Evolutionary conservation across 1,140 invertebrate species (phyloP), one percentile per base, ranked within the genome.

Genomic region (Rhizoglyphus robini): DNA sequence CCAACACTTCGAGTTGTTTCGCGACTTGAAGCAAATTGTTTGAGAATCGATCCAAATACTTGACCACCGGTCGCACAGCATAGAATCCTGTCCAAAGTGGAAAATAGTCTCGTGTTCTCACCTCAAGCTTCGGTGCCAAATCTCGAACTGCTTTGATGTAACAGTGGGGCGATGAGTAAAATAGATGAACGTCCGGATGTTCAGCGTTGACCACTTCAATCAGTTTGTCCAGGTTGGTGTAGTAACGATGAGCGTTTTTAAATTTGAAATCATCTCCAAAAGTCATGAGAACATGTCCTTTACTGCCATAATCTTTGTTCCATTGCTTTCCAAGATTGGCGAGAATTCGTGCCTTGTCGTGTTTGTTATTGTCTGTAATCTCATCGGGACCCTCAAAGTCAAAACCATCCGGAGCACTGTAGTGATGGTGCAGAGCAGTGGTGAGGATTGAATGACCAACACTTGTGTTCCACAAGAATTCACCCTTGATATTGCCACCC

Each of bases 1-100:
- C 51, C 18, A 49, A 31, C 0, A 51, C 54, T 34, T 66, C 46
- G 20, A 70, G 23, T 63, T 83, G 74, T 48, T 90, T 77, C 68
- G 89, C 87, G 5, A 83, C 83, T 75, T 89, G 87, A 15, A 94
- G 74, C 59, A 87, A 84, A 72, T 85, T 86, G 72, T 91, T 92
- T 1, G 83, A 84, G 15, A 71, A 38, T 68, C 77, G 66, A 18
- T 74, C 74, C 71, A 75, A 76, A 57, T 74, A 68, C 67, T 83
- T 83, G 1, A 82, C 70, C 18, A 78, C 72, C 3, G 81, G 73
- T 66, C 82, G 71, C 67, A 91, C 96, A 20, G 79, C 81, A 69
- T 80, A 83, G 71, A 80, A 83, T 8, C 81, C 82, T 32, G 81
- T 81, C 81, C 81, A 83, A 46, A 57, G 59, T 0, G 94, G 93